phyloP scores from a whole-genome alignment of 2,888 invertebrate genomes.

The Calameuta filiformis region DNA sequence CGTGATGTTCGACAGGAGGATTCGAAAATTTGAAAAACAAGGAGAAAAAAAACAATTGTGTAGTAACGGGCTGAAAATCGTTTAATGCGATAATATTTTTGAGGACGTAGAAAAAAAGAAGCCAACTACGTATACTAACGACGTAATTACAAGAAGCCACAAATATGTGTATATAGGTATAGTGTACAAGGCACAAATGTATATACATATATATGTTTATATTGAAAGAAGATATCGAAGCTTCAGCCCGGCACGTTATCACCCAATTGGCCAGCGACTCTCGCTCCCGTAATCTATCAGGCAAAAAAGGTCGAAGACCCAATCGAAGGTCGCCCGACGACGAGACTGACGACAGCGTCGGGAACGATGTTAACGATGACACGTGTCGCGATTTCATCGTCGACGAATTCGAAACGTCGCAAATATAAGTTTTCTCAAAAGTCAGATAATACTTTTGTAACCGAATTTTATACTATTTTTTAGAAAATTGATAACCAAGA shows the following conservation, averaged over 20 bases:
- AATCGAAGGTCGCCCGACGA: not conserved
- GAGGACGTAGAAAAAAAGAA: too few relatives aligned
- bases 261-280: not conserved
- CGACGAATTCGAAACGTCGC: not conserved
- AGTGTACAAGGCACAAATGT: not conserved
- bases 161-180: not conserved
- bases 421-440: not conserved
- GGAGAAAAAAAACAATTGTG: not conserved
- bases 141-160: not conserved
- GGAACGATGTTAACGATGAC: not conserved
- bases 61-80: not conserved
- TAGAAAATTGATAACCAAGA: not conserved
- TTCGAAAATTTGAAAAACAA: not conserved
- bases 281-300: constrained; percentile 1
- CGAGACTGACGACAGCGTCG: constrained; percentile 4
- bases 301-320: constrained; percentile 2
- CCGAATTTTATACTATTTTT: not conserved
- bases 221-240: not conserved
- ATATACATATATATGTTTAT: not conserved
- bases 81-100: not conserved
- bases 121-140: not conserved
- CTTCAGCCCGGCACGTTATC: not conserved
- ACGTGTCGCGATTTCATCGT: not conserved
- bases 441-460: not conserved
- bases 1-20: not conserved